Evolutionary conservation across 2,113 vertebrate genomes (phyloP).

Genomic region (Trichechus manatus): DNA sequence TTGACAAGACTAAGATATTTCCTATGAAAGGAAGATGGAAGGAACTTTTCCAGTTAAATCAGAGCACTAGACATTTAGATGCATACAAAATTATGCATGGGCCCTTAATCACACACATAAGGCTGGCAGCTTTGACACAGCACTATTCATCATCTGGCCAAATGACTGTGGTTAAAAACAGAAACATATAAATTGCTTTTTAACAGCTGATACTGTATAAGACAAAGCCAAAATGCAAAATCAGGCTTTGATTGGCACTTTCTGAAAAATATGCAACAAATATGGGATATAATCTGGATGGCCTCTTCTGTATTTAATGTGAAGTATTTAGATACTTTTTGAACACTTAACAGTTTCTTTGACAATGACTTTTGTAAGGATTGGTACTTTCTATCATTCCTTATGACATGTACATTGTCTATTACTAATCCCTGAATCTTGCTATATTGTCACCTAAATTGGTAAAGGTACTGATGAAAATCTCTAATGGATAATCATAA

Average conservation of each 20-base stretch:
- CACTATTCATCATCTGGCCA: slow-evolving; percentile 81
- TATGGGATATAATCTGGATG: slow-evolving; percentile 82
- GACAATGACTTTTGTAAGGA: slow-evolving; percentile 90
- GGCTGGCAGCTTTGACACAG: slow-evolving; percentile 82
- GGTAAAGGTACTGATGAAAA: slow-evolving; percentile 90
- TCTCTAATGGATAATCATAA: slow-evolving; percentile 89
- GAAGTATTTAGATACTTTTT: slow-evolving; percentile 89
- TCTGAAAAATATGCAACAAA: slow-evolving; percentile 84
- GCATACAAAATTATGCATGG: slow-evolving; percentile 82
- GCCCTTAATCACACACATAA: slow-evolving; percentile 79
- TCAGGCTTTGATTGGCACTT: slow-evolving; percentile 87
- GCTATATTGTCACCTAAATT: slow-evolving; percentile 88
- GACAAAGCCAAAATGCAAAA: slow-evolving; percentile 78
- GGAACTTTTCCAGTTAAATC: slow-evolving; percentile 84
- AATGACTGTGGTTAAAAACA: slow-evolving; percentile 86
- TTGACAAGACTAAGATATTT: slow-evolving; percentile 83
- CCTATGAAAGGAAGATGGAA: slow-evolving; percentile 84
- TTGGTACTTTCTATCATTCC: slow-evolving; percentile 88
- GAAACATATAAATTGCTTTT: slow-evolving; percentile 80
- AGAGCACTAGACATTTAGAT: slow-evolving; percentile 85
- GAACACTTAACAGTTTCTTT: slow-evolving; percentile 87
- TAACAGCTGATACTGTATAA: slow-evolving; percentile 85
- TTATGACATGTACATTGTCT: slow-evolving; percentile 89
- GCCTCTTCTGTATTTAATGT: slow-evolving; percentile 89
- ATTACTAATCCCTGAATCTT: slow-evolving; percentile 89